A percentile compares a stretch with the other conserved stretches of the same genome.
Conservation (phyloP, 35 echinoderm and acorn worm genomes). For the Strongylocentrotus purpuratus region DNA sequence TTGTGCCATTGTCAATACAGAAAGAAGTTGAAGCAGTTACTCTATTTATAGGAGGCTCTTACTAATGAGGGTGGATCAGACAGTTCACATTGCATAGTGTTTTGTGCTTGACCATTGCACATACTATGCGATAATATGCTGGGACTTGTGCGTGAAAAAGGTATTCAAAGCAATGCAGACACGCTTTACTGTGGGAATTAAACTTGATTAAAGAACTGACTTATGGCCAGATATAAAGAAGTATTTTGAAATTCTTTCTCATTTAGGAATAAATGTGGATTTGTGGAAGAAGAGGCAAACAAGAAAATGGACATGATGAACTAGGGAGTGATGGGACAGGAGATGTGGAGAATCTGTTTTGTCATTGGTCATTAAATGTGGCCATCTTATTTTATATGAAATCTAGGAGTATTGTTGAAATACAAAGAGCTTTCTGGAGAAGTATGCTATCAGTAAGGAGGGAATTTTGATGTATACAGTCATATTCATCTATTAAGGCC, state of each 20-base stretch:
- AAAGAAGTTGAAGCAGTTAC: not conserved
- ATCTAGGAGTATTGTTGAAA: not conserved
- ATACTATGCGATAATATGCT: not conserved
- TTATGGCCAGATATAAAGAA: not conserved
- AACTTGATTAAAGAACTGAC: not conserved
- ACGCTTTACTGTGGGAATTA: not conserved
- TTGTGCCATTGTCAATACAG: not conserved
- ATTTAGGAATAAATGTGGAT: not conserved
- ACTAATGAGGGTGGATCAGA: not conserved
- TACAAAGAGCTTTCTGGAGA: not conserved
- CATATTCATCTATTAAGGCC: too few species aligned
- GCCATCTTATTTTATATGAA: not conserved
- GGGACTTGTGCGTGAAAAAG: not conserved
- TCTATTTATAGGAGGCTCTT: not conserved
- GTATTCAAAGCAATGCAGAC: not conserved
- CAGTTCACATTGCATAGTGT: not conserved
- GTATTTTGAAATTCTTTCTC: not conserved
- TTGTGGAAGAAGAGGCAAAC: not conserved
- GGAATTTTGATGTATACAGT: too few species aligned
- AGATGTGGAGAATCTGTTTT: too few species aligned
- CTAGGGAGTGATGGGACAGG: too few species aligned
- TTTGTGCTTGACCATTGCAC: not conserved
- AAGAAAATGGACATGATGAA: not conserved
- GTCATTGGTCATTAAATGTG: not conserved
- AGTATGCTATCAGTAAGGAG: not conserved